Conservation (phyloP, 2,113 vertebrate genomes). For the Cebidichthys violaceus region DNA sequence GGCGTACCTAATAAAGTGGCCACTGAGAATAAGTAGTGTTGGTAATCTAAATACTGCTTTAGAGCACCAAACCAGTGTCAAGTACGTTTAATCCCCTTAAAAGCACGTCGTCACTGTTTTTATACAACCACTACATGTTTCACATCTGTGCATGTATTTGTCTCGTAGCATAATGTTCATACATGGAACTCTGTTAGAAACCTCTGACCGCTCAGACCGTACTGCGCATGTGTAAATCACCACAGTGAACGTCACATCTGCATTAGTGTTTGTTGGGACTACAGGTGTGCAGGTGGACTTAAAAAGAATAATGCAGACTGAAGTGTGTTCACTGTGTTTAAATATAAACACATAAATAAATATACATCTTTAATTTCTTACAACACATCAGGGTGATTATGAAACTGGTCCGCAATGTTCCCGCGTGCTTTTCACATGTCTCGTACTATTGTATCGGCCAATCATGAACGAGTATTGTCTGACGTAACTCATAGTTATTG, state of each 20-base stretch:
- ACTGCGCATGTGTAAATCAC: not conserved
- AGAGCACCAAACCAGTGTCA: not conserved
- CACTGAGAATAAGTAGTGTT: not conserved
- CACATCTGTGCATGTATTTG: not conserved
- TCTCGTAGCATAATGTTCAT: not conserved
- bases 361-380: not conserved
- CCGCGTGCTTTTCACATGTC: too few species aligned
- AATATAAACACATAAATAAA: too few species aligned
- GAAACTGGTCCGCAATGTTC: not conserved
- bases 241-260: too few species aligned
- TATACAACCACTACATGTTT: not conserved
- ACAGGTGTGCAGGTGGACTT: not conserved
- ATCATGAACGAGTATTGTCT: not conserved
- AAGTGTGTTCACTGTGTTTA: not conserved
- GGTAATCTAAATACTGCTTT: not conserved
- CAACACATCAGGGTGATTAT: not conserved
- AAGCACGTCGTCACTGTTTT: not conserved
- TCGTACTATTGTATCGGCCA: not conserved
- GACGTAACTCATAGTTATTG: not conserved
- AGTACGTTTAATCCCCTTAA: too few species aligned
- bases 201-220: not conserved
- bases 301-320: not conserved
- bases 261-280: not conserved
- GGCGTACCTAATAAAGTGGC: not conserved
- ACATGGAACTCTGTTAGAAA: not conserved